Evolutionary conservation across 2,113 vertebrate species (phyloP).

Genomic region (Chaenocephalus aceratus): DNA sequence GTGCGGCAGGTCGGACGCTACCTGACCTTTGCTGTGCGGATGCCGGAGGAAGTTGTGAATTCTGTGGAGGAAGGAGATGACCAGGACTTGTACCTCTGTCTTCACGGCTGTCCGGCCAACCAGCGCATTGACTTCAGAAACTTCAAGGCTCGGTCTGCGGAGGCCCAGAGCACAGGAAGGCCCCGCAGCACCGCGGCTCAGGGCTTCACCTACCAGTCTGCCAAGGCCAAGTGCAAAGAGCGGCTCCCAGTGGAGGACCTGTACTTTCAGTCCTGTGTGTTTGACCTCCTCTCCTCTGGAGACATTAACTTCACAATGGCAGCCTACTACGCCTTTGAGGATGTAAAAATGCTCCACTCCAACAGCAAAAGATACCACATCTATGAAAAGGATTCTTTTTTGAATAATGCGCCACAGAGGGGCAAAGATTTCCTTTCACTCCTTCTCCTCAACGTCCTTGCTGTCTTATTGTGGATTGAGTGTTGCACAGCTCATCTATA

Average conservation of each 20-base stretch:
- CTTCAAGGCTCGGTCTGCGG: constrained; percentile 76
- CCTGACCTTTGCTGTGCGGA: constrained; percentile 94
- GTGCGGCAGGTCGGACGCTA: constrained; percentile 96
- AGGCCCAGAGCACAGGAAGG: constrained; percentile 67
- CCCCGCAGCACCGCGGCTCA: constrained; percentile 54
- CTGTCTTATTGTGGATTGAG: constrained; percentile 77
- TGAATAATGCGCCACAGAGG: constrained; percentile 5
- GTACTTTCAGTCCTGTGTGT: constrained; percentile 97
- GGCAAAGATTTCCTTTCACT: constrained; percentile 8
- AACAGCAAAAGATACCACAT: constrained; percentile 94
- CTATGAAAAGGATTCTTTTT: constrained; percentile 87
- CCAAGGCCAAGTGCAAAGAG: constrained; percentile 93
- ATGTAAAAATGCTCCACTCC: constrained; percentile 95
- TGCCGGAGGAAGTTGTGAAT: constrained; percentile 95
- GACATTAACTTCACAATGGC: constrained; percentile 98
- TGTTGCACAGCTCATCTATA: constrained; percentile 81
- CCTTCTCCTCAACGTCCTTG: constrained; percentile 62
- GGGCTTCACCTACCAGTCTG: constrained; percentile 89
- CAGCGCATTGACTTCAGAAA: constrained; percentile 93
- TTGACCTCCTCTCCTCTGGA: constrained; percentile 95
- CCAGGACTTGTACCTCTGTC: constrained; percentile 96
- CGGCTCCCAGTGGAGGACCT: constrained; percentile 96
- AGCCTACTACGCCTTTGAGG: constrained; percentile 97
- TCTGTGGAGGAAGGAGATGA: constrained; percentile 92
- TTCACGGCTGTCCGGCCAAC: constrained; percentile 92